These are phyloP conservation scores for mouse (Mus musculus) DNA, from an alignment of 2,113 vertebrate genomes.

Conservation along the genomic window DNA sequence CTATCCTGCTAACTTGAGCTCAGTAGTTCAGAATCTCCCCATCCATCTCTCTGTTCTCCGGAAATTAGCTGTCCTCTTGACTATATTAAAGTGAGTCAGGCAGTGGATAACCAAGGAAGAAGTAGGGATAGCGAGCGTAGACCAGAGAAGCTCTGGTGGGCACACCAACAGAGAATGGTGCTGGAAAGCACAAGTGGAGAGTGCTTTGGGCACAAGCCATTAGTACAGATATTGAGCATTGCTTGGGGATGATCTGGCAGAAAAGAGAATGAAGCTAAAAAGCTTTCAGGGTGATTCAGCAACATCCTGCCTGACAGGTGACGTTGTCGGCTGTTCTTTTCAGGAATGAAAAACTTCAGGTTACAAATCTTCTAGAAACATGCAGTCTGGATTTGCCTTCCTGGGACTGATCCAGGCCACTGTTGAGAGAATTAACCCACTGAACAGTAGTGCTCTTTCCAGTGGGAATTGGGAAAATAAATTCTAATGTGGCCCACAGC, in stretches of 20 bases:
- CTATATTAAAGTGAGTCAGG: neutral
- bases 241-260: neutral
- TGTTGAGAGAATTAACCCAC: neutral
- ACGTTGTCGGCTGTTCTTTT: neutral
- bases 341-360: neutral
- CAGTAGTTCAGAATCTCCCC: neutral
- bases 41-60: neutral
- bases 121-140: neutral
- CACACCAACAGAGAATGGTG: rapidly evolving
- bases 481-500: neutral
- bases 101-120: neutral
- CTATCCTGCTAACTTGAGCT: neutral
- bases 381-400: neutral
- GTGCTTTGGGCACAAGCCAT: neutral
- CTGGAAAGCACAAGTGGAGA: too few species aligned
- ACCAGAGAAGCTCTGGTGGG: neutral
- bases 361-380: neutral
- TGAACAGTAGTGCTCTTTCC: neutral
- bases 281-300: neutral
- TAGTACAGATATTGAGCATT: neutral
- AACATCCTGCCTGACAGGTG: neutral
- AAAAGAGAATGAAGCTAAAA: neutral
- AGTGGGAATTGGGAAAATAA: neutral
- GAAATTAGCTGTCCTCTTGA: neutral
- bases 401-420: neutral